Base-by-base conservation (phyloP, 1,140 invertebrate species). In the Neodiprion fabricii region DNA sequence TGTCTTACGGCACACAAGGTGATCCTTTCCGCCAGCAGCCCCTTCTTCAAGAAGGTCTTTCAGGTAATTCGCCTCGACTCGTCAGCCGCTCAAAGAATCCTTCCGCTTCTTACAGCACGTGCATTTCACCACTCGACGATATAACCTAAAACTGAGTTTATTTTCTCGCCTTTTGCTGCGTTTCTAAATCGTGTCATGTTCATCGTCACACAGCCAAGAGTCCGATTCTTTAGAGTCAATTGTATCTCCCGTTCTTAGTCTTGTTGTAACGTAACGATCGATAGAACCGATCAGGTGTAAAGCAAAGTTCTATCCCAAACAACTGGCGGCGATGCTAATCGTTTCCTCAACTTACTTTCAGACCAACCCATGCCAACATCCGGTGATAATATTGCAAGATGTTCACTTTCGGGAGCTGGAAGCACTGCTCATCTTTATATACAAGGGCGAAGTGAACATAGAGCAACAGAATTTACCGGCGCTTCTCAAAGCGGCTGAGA, bases 1-100 rank as follows among this genome's bases (percentile, higher is more conserved):
- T 90, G 91, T 85, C 89, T 93, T 74, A 91, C 92, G 73, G 92
- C 93, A 71, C 93, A 94, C 79, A 94, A 93, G 89, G 90, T 94
- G 67, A 92, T 94, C 78, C 84, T 94, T 7, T 93, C 93, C 9
- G 93, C 93, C 1, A 94, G 93, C 78, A 94, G 93, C 85, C 90
- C 92, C 7, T 92, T 93, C 80, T 94, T 94, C 84, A 91, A 89
- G 79, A 90, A 89, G 75, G 91, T 93, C 79, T 92, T 93, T 78
- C 91, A 92, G 90, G 92, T 93, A 83, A 80, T 71, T 70, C 48
- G 10, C 9, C 50, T 66, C 10, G 11, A 72, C 7, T 66, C 12
- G 71, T 68, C 23, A 68, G 14, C 48, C 23, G 10, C 72, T 75
- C 68, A 77, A 47, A 49, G 74, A 72, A 70, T 48, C 65, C 67